Conservation (phyloP, 2,113 vertebrate species). For the Himantopus leucocephalus region DNA sequence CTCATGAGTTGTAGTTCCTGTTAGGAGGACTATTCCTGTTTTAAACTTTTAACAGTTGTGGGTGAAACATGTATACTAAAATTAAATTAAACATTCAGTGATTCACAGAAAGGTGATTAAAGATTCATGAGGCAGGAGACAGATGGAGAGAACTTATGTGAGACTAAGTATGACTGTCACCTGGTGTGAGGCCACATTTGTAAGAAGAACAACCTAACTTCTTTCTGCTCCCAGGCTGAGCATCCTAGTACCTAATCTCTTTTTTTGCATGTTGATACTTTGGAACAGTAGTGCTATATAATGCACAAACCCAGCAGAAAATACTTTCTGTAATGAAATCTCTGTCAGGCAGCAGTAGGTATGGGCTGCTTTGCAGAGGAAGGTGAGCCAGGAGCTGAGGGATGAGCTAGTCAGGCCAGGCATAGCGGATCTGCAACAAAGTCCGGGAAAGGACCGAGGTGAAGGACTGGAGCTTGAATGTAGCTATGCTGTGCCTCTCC, state of each 20-base stretch:
- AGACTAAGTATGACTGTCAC: neutral
- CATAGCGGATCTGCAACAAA: neutral
- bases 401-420: neutral
- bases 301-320: neutral
- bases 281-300: neutral
- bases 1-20: neutral
- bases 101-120: neutral
- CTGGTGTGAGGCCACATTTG: neutral
- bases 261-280: neutral
- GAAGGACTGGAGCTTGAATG: neutral
- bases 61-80: neutral
- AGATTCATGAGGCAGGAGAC: conserved; percentile 7
- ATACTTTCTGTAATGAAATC: neutral
- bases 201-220: neutral
- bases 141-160: neutral
- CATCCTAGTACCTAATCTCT: neutral
- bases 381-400: neutral
- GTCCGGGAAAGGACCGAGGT: neutral
- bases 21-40: neutral
- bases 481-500: rapidly evolving
- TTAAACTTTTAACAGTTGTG: neutral
- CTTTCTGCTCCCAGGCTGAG: neutral
- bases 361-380: neutral
- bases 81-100: conserved; percentile 35
- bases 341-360: neutral